Percentiles rank a stretch among this genome's conserved stretches.
Conservation (phyloP, 2,113 vertebrate species). For the Nymphicus hollandicus region DNA sequence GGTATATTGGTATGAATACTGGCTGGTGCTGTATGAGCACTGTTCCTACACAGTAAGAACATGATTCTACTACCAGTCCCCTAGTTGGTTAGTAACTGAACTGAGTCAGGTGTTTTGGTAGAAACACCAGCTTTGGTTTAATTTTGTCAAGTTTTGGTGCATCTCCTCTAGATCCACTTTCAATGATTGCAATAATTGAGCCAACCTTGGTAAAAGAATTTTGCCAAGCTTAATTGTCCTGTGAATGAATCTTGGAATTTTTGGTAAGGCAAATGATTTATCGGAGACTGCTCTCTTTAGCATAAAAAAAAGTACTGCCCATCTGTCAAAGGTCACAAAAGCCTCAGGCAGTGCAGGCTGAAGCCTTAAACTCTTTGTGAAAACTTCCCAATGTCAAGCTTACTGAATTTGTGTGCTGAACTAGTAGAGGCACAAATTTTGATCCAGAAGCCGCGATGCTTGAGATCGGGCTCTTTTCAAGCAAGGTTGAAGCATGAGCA, state of each 20-base stretch:
- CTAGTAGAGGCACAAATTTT: neutral
- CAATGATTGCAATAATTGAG: neutral
- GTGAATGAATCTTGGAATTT: neutral
- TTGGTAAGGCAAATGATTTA: neutral
- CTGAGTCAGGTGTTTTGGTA: neutral
- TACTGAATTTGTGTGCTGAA: neutral
- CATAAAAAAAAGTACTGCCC: neutral
- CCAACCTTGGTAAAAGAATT: neutral
- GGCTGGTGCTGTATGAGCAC: neutral
- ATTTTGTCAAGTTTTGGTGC: neutral
- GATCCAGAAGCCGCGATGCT: fast-evolving
- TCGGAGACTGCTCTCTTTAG: neutral
- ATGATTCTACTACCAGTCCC: neutral
- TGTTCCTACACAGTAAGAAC: neutral
- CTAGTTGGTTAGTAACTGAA: neutral
- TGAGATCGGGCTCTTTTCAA: neutral
- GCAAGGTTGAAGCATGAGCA: neutral
- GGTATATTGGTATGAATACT: neutral
- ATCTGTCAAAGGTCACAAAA: neutral
- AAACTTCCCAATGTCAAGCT: neutral
- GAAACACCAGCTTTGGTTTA: neutral
- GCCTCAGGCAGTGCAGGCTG: neutral
- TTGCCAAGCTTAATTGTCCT: neutral
- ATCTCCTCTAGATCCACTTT: neutral
- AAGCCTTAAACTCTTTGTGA: neutral